Evolutionary conservation across 2,797 vertebrate species (phyloP).

Genomic region (Rhabdomys pumilio): DNA sequence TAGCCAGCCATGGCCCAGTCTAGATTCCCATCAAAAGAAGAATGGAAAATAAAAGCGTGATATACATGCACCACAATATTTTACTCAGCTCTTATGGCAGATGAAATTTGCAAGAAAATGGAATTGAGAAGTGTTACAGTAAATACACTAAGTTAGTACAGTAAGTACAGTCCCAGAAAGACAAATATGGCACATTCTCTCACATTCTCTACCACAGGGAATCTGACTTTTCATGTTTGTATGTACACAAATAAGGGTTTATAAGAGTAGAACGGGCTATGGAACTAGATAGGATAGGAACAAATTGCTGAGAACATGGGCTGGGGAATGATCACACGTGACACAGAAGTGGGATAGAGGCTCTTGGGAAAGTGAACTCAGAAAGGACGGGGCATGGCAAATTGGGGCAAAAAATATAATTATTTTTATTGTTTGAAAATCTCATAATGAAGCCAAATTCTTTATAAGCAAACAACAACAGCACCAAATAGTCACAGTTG

Average conservation of each 20-base stretch:
- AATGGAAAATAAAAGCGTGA: rapidly evolving
- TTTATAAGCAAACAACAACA: not conserved
- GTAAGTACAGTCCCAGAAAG: not conserved
- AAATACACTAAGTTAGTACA: no score
- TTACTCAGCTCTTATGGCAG: not conserved
- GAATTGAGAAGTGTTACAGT: not conserved
- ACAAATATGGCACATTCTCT: not conserved
- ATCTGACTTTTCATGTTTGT: not conserved
- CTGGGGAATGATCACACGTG: no score
- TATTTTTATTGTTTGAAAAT: not conserved
- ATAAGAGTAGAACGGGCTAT: no score
- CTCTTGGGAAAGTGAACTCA: not conserved
- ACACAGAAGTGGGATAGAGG: not conserved
- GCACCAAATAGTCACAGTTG: not conserved
- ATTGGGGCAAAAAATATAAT: no score
- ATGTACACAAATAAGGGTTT: not conserved
- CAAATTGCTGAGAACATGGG: not conserved
- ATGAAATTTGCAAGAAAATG: not conserved
- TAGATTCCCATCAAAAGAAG: not conserved
- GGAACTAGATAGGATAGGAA: not conserved
- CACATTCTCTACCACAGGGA: not conserved
- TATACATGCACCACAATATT: not conserved
- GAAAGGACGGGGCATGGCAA: not conserved
- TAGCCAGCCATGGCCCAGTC: not conserved
- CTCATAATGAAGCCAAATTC: not conserved